Evolutionary conservation across 2,888 invertebrate genomes (phyloP).

Genomic region (Heliothis peltigera): DNA sequence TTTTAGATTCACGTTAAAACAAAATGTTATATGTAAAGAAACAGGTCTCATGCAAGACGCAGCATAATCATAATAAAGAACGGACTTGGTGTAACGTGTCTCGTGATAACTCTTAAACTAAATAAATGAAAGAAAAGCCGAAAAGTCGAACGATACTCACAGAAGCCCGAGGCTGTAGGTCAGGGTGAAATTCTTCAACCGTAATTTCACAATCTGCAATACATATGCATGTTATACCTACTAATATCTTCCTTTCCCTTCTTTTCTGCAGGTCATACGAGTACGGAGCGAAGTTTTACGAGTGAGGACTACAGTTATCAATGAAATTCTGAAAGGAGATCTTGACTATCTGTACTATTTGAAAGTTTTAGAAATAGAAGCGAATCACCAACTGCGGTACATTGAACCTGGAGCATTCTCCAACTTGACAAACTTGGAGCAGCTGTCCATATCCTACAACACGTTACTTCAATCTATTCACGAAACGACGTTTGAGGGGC

Average conservation of each 20-base stretch:
- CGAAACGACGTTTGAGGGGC: constrained; percentile 85
- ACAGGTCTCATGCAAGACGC: neutral
- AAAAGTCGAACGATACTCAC: constrained; percentile 1
- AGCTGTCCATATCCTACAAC: constrained; percentile 90
- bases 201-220: neutral
- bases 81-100: neutral
- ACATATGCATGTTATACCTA: neutral
- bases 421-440: constrained; percentile 83
- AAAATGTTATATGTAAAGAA: neutral
- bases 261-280: constrained; percentile 72
- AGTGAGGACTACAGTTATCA: constrained; percentile 87
- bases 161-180: constrained; percentile 1
- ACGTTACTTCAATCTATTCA: constrained; percentile 82
- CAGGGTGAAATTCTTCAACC: neutral
- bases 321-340: constrained; percentile 80
- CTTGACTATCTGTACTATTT: constrained; percentile 79
- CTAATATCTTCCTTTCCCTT: constrained; percentile 39
- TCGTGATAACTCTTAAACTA: neutral
- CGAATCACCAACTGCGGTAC: constrained; percentile 85
- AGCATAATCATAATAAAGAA: neutral
- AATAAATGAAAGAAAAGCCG: constrained; percentile 22
- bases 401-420: constrained; percentile 87
- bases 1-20: neutral
- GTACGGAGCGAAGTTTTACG: constrained; percentile 78
- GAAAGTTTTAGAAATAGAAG: constrained; percentile 86